phyloP scores from a whole-genome alignment of 2,113 vertebrate genomes.

The Polypterus bichir region DNA sequence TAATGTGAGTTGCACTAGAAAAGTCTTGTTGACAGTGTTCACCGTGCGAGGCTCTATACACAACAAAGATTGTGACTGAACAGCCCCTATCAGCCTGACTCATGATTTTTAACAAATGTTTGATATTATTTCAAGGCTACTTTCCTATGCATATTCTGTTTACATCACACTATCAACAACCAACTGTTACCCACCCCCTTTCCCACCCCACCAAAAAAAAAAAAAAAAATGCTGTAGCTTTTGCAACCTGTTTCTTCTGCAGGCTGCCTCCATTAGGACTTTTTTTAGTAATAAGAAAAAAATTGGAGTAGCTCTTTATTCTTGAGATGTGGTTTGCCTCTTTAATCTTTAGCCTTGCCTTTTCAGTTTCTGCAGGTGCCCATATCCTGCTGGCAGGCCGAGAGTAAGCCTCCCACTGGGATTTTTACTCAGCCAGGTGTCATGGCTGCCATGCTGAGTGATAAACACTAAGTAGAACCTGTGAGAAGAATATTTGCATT shows the following conservation, averaged over 20 bases:
- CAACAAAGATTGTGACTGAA: no score
- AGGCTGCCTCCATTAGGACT: slow-evolving; percentile 45
- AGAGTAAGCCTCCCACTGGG: slow-evolving; percentile 59
- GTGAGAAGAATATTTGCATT: slow-evolving; percentile 49
- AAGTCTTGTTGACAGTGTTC: no score
- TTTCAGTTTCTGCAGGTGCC: slow-evolving; percentile 53
- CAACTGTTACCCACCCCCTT: slow-evolving; percentile 21
- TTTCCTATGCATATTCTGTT: slow-evolving; percentile 10
- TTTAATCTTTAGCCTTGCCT: slow-evolving; percentile 58
- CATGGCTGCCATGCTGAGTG: slow-evolving; percentile 49
- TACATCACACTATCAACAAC: slow-evolving; percentile 30
- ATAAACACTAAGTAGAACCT: slow-evolving; percentile 64
- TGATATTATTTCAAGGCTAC: no score
- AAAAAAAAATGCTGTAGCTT: slow-evolving; percentile 27
- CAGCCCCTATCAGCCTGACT: no score
- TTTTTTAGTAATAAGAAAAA: slow-evolving; percentile 40
- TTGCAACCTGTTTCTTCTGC: slow-evolving; percentile 4
- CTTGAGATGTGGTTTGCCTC: slow-evolving; percentile 38
- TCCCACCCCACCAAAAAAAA: slow-evolving; percentile 15
- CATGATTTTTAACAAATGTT: no score
- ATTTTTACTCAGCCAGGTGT: slow-evolving; percentile 71
- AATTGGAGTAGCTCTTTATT: slow-evolving; percentile 41
- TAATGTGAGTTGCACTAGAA: no score
- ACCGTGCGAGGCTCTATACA: no score
- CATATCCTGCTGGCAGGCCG: slow-evolving; percentile 50